These are phyloP conservation scores for Tenthredo notha DNA, from an alignment of 2,888 invertebrate species.

Conservation along the genomic window DNA sequence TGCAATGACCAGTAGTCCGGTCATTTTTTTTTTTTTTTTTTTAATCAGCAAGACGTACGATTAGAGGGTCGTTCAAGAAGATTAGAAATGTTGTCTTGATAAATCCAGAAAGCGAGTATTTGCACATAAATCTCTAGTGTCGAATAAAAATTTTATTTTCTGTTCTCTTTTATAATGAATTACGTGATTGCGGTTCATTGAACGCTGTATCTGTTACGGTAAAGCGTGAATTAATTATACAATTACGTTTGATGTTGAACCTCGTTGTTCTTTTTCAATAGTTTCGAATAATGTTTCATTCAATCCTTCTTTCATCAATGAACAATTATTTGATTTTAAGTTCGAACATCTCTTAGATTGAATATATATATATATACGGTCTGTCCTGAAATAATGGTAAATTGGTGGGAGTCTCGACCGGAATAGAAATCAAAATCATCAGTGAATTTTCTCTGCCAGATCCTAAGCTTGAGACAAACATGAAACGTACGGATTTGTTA, in stretches of 20 bases:
- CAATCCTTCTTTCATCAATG: not conserved
- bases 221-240: not conserved
- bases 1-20: not conserved
- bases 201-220: not conserved
- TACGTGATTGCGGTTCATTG: not conserved
- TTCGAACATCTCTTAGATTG: not conserved
- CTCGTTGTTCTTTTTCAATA: not conserved
- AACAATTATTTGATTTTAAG: not conserved
- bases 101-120: not conserved
- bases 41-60: not conserved
- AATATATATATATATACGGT: not conserved
- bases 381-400: not conserved
- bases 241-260: not conserved
- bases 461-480: not conserved
- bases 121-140: not conserved
- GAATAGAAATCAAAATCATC: not conserved
- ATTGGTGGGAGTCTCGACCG: not conserved
- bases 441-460: constrained; percentile 4
- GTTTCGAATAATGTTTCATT: not conserved
- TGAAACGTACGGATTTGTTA: not conserved
- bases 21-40: not conserved
- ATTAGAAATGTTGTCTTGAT: not conserved
- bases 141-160: not conserved
- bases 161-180: not conserved
- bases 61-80: not conserved